Base-by-base conservation (phyloP, 2,113 vertebrate genomes). In the Leptobrachium ailaonicum region DNA sequence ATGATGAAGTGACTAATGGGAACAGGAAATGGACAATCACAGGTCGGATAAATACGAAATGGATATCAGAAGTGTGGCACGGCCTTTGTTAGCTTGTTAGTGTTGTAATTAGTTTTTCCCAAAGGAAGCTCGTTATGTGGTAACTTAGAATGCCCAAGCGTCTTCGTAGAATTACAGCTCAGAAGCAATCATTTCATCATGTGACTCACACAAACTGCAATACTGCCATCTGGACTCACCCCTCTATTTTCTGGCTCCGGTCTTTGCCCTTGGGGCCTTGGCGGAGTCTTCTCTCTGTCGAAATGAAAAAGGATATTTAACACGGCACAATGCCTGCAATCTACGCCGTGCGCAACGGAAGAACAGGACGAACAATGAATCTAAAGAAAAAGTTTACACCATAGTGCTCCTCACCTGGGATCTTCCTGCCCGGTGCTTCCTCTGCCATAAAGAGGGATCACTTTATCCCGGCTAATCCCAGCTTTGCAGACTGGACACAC, bases 401-500 rank as follows among this genome's bases (percentile, higher is more conserved):
- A 66, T 79, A 64, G 41, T 1, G 10, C 47, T 75, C 73, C 91
- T 88, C 83, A 99, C 98, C 98, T 96, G 84, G 98, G 98, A 83
- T 99, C 98, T 83, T 99, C 96, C 67, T 99, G 98, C 14, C 95
- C 94, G 3, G 96, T 98, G 89, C 97, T 99, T 43, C 98, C 97
- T 70, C 97, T 91, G 70, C 98, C 98, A 47, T 99, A 99, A 3
- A 99, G 89, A 0, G 98, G 98, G 86, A 99, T 99, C 60, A 99
- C 98, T 90, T 99, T 99, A 80, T 99, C 98, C 73, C 96, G 88
- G 85, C 98, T 99, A 90, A 99, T 98, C 69, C 97, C 98, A 0
- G 98, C 98, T 92, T 99, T 99, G 86, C 97, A 99, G 0, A 99
- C 98, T 5, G 98, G 98, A 89, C 98, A 99, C 83, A 99, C 97